These are phyloP conservation scores for Fopius arisanus DNA, from an alignment of 1,140 invertebrate genomes.

Conservation along the genomic window DNA sequence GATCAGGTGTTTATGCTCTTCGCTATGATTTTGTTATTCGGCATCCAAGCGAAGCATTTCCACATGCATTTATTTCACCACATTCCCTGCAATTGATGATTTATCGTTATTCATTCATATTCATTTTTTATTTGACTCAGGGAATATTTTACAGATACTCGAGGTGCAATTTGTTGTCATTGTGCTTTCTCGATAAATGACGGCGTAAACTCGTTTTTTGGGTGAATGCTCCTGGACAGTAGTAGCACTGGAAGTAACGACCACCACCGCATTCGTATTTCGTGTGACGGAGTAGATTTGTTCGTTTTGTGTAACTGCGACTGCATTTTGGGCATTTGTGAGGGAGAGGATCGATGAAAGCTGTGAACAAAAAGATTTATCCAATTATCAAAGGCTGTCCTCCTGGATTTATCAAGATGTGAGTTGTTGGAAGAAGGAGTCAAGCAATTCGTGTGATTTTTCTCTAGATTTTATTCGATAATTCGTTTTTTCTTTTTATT, in stretches of 20 bases:
- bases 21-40: too few species aligned
- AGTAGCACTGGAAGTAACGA: slow-evolving; percentile 59
- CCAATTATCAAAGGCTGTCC: background rate
- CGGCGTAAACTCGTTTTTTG: slow-evolving; percentile 58
- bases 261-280: slow-evolving; percentile 66
- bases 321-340: slow-evolving; percentile 62
- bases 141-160: background rate
- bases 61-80: too few species aligned
- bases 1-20: too few species aligned
- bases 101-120: too few species aligned
- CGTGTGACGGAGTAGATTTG: slow-evolving; percentile 60
- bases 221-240: slow-evolving; percentile 61
- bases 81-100: too few species aligned
- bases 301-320: slow-evolving; percentile 57
- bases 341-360: slow-evolving; percentile 59
- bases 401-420: background rate
- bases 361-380: slow-evolving; percentile 47
- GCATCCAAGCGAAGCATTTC: too few species aligned
- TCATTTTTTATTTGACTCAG: too few species aligned
- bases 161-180: background rate
- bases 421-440: background rate
- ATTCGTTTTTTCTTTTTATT: background rate
- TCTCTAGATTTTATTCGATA: background rate
- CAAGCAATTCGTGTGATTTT: background rate
- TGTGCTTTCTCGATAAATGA: slow-evolving; percentile 47